These are phyloP conservation scores for Ischnura elegans DNA, from an alignment of 2,888 invertebrate genomes.

Conservation along the genomic window DNA sequence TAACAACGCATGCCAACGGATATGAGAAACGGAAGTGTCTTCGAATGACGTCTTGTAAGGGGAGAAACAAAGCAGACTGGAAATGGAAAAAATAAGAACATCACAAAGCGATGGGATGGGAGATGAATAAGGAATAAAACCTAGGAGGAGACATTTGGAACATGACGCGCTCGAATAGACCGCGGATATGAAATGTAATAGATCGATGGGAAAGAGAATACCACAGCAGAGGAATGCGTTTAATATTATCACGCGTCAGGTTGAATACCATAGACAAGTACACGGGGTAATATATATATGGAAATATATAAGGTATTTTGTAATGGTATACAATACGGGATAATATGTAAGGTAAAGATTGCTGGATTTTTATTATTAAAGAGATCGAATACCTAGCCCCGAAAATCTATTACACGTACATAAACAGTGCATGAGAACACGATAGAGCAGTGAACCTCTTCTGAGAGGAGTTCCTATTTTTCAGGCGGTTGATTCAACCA, in stretches of 20 bases:
- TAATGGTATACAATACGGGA: too few relatives aligned
- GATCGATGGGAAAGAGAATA: background rate
- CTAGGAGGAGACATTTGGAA: background rate
- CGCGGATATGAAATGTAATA: background rate
- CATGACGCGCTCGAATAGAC: background rate
- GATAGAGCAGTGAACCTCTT: too few relatives aligned
- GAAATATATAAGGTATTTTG: too few relatives aligned
- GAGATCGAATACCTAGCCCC: too few relatives aligned
- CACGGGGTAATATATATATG: too few relatives aligned
- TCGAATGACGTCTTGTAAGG: background rate
- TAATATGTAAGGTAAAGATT: too few relatives aligned
- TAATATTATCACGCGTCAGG: background rate
- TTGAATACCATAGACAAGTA: background rate
- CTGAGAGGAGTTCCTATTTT: too few relatives aligned
- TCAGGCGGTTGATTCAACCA: too few relatives aligned
- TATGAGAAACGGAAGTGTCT: background rate
- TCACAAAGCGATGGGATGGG: background rate
- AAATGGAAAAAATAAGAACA: background rate
- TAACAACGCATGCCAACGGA: background rate
- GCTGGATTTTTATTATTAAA: too few relatives aligned
- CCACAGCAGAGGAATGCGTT: background rate
- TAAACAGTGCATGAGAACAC: too few relatives aligned
- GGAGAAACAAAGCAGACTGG: background rate
- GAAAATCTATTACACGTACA: too few relatives aligned
- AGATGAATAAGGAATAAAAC: background rate